Percentiles rank a stretch among this genome's conserved stretches.
phyloP scores from a whole-genome alignment of 2,888 invertebrate genomes.

The Lordiphosa andalusiaca region DNA sequence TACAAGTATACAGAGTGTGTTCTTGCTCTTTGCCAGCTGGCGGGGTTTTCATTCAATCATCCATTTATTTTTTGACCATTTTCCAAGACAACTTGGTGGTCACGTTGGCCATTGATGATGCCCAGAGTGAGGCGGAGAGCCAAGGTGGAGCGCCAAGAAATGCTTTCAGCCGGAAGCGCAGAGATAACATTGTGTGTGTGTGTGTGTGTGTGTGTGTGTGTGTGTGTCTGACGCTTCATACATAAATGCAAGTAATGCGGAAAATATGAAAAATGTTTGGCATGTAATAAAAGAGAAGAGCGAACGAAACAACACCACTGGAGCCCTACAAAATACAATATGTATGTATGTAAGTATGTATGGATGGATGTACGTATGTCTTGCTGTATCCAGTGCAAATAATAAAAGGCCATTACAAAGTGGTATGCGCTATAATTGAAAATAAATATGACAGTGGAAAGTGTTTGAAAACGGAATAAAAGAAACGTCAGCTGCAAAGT shows the following conservation, averaged over 20 bases:
- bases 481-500: slow-evolving; percentile 16
- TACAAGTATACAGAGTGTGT: background rate
- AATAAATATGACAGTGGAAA: slow-evolving; percentile 58
- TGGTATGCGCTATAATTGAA: slow-evolving; percentile 64
- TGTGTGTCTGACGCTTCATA: slow-evolving; percentile 53
- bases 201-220: slow-evolving; percentile 34
- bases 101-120: slow-evolving; percentile 67
- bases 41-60: slow-evolving; percentile 73
- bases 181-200: slow-evolving; percentile 64
- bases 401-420: slow-evolving; percentile 56
- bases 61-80: slow-evolving; percentile 74
- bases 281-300: slow-evolving; percentile 52
- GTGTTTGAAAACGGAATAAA: slow-evolving; percentile 13
- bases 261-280: slow-evolving; percentile 71
- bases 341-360: slow-evolving; percentile 26
- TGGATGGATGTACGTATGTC: slow-evolving; percentile 34
- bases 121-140: slow-evolving; percentile 11
- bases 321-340: slow-evolving; percentile 23
- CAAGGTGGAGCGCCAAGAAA: slow-evolving; percentile 54
- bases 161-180: slow-evolving; percentile 76
- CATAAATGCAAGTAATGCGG: slow-evolving; percentile 72
- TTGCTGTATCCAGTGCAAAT: slow-evolving; percentile 51
- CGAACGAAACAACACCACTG: slow-evolving; percentile 26
- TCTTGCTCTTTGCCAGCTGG: slow-evolving; percentile 65
- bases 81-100: slow-evolving; percentile 71